A percentile compares a stretch with the other conserved stretches of the same genome.
phyloP scores from a whole-genome alignment of 2,888 invertebrate species.

The Heliconius hortense region DNA sequence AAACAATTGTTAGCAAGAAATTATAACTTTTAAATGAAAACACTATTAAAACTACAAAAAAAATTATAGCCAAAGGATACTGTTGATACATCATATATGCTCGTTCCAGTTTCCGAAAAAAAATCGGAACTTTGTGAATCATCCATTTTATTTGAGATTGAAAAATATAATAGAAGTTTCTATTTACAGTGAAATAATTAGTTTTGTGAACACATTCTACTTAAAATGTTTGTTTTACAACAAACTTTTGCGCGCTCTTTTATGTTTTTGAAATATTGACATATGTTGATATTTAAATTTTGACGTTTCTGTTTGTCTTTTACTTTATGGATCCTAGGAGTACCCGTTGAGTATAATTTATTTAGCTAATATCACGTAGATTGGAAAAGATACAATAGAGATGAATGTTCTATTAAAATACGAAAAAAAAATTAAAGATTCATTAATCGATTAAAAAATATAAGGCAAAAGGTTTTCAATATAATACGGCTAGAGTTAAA shows the following conservation, averaged over 20 bases:
- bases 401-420: not conserved
- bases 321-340: not conserved
- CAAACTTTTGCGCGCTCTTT: conserved; percentile 9
- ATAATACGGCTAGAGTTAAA: too few species aligned
- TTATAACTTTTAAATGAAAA: not conserved
- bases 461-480: too few species aligned
- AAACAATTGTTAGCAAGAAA: not conserved
- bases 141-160: conserved; percentile 51
- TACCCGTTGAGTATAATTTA: not conserved
- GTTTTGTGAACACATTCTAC: not conserved
- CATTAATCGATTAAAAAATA: not conserved
- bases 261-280: not conserved
- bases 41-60: not conserved
- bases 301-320: not conserved
- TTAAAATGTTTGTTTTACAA: not conserved
- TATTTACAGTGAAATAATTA: not conserved
- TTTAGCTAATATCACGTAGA: not conserved
- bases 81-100: conserved; percentile 44
- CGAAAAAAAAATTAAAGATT: not conserved
- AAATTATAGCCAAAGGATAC: conserved; percentile 53
- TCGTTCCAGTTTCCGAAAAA: conserved; percentile 52
- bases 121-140: conserved; percentile 63
- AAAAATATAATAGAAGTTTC: not conserved
- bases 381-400: not conserved
- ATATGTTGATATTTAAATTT: not conserved